Base-by-base conservation (phyloP, 2,113 vertebrate genomes). In the Chauna torquata region DNA sequence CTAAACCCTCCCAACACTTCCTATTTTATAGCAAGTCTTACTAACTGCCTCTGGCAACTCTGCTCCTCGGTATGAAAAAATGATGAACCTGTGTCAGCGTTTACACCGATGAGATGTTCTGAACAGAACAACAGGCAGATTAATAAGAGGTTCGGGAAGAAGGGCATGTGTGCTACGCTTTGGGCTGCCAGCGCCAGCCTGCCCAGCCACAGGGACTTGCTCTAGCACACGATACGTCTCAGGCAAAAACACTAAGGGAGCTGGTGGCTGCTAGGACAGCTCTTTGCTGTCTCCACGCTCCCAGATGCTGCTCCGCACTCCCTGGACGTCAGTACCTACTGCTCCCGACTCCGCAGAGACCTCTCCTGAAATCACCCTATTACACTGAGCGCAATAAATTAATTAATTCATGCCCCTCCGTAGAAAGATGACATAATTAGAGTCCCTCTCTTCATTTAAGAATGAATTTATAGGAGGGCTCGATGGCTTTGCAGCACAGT, bases 191-290 rank as follows among this genome's bases (percentile, higher is more conserved):
- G 11, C 1, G 0, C 38, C 80, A 70, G 49, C 68, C 69, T 42
- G 5, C 20, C 15, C 1, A 0, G 66, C 28, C 66, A 17, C 0
- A 0, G 32, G 59, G 6, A 12, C 65, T 68, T 69, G 14, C 74
- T 88, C 58, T 52, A 49, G 40, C 0, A 0, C 44, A 22, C 0
- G 0, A 11, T 11, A 17, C 0, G 0, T 4, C 62, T 27, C 66
- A 12, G 5, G 88, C n/a, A 72, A 90, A 82, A 93, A 8, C 75
- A 27, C 45, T 4, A 1, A 14, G 45, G 82, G 28, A 6, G 1
- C 0, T 18, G 17, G 30, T 64, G 3, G 1, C 28, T 47, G 52
- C 49, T 30, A 27, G 15, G 42, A 40, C 30, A 92, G 54, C 17
- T 61, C 52, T 70, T 78, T 84, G 59, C 16, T 12, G 52, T 55